Base-by-base conservation (phyloP, 2,113 vertebrate species). In the Ursus arctos region DNA sequence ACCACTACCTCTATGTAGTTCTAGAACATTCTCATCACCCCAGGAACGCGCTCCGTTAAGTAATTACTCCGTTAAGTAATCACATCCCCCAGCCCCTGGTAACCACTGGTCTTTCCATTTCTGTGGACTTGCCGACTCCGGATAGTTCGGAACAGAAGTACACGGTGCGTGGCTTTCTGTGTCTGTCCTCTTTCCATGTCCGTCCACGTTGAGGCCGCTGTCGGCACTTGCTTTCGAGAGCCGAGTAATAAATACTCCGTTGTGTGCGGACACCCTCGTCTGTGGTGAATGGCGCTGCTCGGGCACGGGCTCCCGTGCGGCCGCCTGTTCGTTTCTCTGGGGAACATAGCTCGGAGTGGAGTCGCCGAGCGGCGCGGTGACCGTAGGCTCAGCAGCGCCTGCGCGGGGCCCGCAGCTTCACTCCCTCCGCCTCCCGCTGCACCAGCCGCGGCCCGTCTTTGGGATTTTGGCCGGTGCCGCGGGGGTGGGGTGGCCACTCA, bases 281-380 rank as follows among this genome's bases (percentile, higher is more conserved):
- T 28, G 74, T 26, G 40, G 72, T 28, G 74, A 76, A 13, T 0
- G 0, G 43, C 26, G 3, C 14, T 43, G 43, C 2, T 13, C 4
- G 6, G 14, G 61, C 2, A 22, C 0, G 9, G 13, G 36, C 1
- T 12, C 22, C 36, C 6, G 21, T 7, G 40, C 0, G 18, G 9
- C n/a, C 33, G 1, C 16, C 1, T 4, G 67, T 15, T 15, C 13
- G 2, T 33, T 65, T 31, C 63, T 65, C 43, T 43, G 43, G 43
- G 43, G 43, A 43, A 10, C 1, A 24, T 59, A 19, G 13, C 61
- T 2, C 2, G 28, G 61, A 31, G 26, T 2, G 6, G 61, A 63
- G 13, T 28, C 61, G 2, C 26, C 4, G 28, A 6, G 28, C 13
- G 6, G 13, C 26, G 2, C 1, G 4, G 11, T 2, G 13, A 53